These are phyloP conservation scores for Macroteleia sp. DNA, from an alignment of 2,888 invertebrate species.

Conservation along the genomic window DNA sequence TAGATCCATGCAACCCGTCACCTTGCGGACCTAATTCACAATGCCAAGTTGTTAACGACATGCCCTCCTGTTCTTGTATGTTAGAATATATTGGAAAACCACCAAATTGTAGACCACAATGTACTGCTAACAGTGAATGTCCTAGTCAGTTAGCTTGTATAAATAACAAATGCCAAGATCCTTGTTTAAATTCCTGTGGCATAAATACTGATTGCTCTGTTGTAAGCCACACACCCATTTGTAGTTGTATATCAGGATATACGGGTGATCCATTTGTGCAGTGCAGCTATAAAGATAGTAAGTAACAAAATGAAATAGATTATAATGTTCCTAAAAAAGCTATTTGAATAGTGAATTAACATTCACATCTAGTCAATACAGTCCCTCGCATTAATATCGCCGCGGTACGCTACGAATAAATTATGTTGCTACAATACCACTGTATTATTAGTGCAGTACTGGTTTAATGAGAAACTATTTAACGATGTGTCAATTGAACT, in stretches of 20 bases:
- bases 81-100: slow-evolving; percentile 91
- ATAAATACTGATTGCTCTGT: slow-evolving; percentile 90
- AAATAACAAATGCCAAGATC: slow-evolving; percentile 89
- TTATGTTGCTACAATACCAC: too few relatives aligned
- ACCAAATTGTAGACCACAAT: slow-evolving; percentile 91
- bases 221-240: slow-evolving; percentile 90
- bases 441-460: too few relatives aligned
- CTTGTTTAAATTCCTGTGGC: slow-evolving; percentile 90
- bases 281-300: slow-evolving; percentile 86
- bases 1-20: too few relatives aligned
- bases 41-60: slow-evolving; percentile 85
- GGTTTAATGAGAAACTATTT: too few relatives aligned
- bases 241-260: slow-evolving; percentile 89
- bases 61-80: slow-evolving; percentile 90
- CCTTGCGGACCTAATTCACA: slow-evolving; percentile 92
- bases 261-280: slow-evolving; percentile 92
- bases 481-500: too few relatives aligned
- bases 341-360: too few relatives aligned
- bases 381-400: too few relatives aligned
- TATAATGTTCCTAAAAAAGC: too few relatives aligned
- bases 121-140: slow-evolving; percentile 91
- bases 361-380: too few relatives aligned
- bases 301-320: too few relatives aligned
- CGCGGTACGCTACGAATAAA: too few relatives aligned
- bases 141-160: slow-evolving; percentile 90